These are phyloP conservation scores for Bruchidius siliquastri DNA, from an alignment of 2,888 invertebrate genomes.

Conservation along the genomic window DNA sequence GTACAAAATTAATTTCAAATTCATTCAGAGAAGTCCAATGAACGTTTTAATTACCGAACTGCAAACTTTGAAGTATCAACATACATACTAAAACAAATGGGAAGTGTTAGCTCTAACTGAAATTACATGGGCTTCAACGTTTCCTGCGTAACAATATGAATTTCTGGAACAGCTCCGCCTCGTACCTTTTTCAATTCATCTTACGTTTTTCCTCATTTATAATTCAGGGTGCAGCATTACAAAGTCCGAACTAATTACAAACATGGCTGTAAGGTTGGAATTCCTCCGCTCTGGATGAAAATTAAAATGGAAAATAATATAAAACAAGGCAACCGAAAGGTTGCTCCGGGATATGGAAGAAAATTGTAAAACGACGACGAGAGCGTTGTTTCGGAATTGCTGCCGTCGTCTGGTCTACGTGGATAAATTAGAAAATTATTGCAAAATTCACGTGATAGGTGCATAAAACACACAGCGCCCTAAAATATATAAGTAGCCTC, in stretches of 20 bases:
- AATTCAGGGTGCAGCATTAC: conserved; percentile 1
- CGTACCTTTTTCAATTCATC: neutral
- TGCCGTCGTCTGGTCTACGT: neutral
- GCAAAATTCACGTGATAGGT: neutral
- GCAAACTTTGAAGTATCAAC: neutral
- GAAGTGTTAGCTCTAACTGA: neutral
- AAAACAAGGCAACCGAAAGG: conserved; percentile 12
- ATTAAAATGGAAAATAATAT: conserved; percentile 28
- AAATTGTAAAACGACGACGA: conserved; percentile 23
- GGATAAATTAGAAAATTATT: neutral
- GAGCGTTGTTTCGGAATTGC: conserved; percentile 23
- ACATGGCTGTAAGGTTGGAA: conserved; percentile 16
- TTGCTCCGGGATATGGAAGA: conserved; percentile 13
- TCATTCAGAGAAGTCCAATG: neutral
- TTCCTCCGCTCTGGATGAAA: conserved; percentile 16
- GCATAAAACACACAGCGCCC: neutral
- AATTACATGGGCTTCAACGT: neutral
- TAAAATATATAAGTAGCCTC: too few relatives aligned
- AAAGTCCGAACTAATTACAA: neutral
- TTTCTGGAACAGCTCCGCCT: neutral
- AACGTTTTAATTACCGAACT: neutral
- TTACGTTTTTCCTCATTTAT: conserved; percentile 1
- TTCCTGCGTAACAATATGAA: neutral
- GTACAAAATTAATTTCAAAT: neutral
- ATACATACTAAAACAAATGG: neutral